Base-by-base conservation (phyloP, 2,888 invertebrate species). In the Tinea semifulvella region DNA sequence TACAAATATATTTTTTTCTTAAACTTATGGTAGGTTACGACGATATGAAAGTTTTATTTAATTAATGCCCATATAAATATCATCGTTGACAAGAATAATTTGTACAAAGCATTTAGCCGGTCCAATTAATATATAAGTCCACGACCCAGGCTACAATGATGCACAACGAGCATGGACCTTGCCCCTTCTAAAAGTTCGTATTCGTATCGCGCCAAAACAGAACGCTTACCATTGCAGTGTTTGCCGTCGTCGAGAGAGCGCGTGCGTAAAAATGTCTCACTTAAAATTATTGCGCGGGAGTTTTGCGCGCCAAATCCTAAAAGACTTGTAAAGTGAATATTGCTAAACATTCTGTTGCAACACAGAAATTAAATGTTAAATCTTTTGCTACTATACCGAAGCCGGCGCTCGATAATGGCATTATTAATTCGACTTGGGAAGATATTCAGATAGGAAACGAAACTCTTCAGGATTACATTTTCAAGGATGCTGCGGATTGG, bases 381-480 rank as follows among this genome's bases (percentile, higher is more conserved):
- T 18, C 14, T 14, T 42, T 20, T 11, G 11, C 42, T 11, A 76
- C 73, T 46, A 68, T 71, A 52, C 57, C 67, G 25, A 71, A 66
- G 10, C 60, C 69, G 10, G 64, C 61, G 36, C 53, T 62, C 19
- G 71, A 75, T 25, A 59, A 48, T 48, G 74, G 75, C 52, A 56
- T 53, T 50, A 56, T 77, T 51, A 64, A 56, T 46, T 77, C 80
- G 22, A 63, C 68, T 44, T 83, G 83, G 58, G 84, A 83, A 50
- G 75, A 82, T 51, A 74, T 83, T 18, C 65, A 76, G 51, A 66
- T 84, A 47, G 84, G 85, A 1, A 82, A 83, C 39, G 77, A 83
- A 58, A 79, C 84, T 43, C 60, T 88, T 46, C 82, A 85, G 18
- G 84, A 89, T 26, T 79, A 77, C 62, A 65, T 88, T 46, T 88